phyloP scores from a whole-genome alignment of 1,140 invertebrate species.

The Sycobia sp. region DNA sequence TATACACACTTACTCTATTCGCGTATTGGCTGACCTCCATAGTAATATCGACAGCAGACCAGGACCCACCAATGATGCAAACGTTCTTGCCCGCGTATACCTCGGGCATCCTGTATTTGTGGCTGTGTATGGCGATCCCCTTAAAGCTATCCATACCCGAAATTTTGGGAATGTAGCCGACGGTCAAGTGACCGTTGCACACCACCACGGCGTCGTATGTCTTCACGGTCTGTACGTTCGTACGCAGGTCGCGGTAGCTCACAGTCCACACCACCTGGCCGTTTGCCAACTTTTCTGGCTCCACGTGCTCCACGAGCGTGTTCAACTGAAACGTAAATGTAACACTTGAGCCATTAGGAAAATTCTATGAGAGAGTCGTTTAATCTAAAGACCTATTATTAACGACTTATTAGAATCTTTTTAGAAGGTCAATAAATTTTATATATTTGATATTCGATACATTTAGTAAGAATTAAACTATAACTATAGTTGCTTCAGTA shows the following conservation, averaged over 20 bases:
- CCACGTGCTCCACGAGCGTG: constrained; percentile 67
- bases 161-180: constrained; percentile 70
- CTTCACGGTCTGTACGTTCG: constrained; percentile 46
- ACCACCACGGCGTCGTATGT: constrained; percentile 67
- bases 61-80: constrained; percentile 83
- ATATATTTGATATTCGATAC: too few relatives aligned
- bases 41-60: constrained; percentile 79
- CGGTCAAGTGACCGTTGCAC: constrained; percentile 71
- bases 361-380: too few relatives aligned
- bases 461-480: too few relatives aligned
- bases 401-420: too few relatives aligned
- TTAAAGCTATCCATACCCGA: constrained; percentile 70
- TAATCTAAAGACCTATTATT: too few relatives aligned
- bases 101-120: constrained; percentile 79
- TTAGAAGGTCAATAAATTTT: too few relatives aligned
- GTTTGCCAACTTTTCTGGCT: constrained; percentile 55
- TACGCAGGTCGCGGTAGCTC: constrained; percentile 55
- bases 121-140: constrained; percentile 78
- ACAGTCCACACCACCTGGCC: constrained; percentile 56
- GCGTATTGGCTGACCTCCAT: constrained; percentile 66
- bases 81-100: constrained; percentile 72
- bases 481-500: too few relatives aligned
- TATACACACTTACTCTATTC: constrained; percentile 61
- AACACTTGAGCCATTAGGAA: too few relatives aligned
- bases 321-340: too few relatives aligned